phyloP scores from a whole-genome alignment of 2,113 vertebrate genomes.

The Machaerirhynchus nigripectus region DNA sequence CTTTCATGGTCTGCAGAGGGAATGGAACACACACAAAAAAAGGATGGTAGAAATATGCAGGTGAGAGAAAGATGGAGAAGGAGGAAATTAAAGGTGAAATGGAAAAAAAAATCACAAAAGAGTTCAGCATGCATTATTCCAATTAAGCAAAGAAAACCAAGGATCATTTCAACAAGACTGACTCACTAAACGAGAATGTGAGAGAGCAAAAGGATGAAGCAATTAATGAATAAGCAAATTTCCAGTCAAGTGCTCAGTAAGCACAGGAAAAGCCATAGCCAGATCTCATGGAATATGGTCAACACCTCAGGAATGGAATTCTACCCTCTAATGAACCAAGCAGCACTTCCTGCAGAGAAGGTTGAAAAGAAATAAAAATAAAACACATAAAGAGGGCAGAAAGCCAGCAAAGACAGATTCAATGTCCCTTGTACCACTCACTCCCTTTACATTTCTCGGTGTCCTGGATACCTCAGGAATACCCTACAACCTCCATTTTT shows the following conservation, averaged over 20 bases:
- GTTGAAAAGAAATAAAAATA: background rate
- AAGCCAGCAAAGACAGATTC: background rate
- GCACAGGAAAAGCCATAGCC: background rate
- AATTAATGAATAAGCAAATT: background rate
- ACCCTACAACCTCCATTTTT: background rate
- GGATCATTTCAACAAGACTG: background rate
- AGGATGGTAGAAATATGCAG: constrained; percentile 27
- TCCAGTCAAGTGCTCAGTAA: background rate
- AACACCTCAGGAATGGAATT: background rate
- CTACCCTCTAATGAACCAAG: background rate
- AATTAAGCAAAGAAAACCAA: constrained; percentile 21
- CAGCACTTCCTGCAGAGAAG: background rate
- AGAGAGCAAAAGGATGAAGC: background rate
- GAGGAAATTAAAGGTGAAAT: constrained; percentile 44
- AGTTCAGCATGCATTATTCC: constrained; percentile 67
- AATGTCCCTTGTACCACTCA: background rate
- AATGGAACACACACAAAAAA: constrained; percentile 36
- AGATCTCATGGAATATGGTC: background rate
- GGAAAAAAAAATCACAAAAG: constrained; percentile 36
- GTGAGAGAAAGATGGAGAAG: background rate
- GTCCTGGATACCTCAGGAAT: background rate
- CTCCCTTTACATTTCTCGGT: background rate
- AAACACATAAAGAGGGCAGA: background rate
- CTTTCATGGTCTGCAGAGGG: constrained; percentile 84
- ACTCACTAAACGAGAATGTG: background rate